These are phyloP conservation scores for Chrosomus eos DNA, from an alignment of 2,797 vertebrate genomes.

Conservation along the genomic window DNA sequence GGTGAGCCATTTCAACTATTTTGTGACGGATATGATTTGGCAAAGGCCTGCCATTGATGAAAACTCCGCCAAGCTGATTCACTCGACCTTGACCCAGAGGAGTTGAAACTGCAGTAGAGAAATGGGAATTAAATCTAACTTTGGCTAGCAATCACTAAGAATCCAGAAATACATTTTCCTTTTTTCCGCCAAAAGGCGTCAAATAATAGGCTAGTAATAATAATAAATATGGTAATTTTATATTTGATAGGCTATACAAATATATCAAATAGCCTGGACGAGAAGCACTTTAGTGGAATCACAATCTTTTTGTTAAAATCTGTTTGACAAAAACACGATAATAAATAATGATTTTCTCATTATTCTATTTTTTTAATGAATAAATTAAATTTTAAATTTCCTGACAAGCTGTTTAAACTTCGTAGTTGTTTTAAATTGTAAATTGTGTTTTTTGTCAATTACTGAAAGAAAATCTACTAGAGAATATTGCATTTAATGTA, in stretches of 20 bases:
- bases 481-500: conserved; percentile 63
- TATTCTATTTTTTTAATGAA: no score
- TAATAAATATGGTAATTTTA: neutral
- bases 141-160: neutral
- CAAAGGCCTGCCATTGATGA: conserved; percentile 93
- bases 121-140: conserved; percentile 22
- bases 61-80: conserved; percentile 96
- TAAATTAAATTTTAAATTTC: no score
- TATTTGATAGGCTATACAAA: neutral
- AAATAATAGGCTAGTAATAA: neutral
- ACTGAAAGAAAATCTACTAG: conserved; percentile 2
- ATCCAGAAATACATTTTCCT: neutral
- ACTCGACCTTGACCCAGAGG: conserved; percentile 95
- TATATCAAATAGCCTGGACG: neutral
- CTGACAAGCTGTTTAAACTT: neutral
- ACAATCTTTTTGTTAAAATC: neutral
- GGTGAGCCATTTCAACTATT: conserved; percentile 98
- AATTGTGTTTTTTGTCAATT: neutral
- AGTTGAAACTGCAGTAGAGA: conserved; percentile 83
- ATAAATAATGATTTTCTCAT: neutral
- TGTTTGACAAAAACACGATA: neutral
- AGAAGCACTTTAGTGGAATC: neutral
- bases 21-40: conserved; percentile 97
- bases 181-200: neutral
- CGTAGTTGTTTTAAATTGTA: neutral